Evolutionary conservation across 64 coral and sea anemone genomes (phyloP).

Genomic region (Astreopora myriophthalma): DNA sequence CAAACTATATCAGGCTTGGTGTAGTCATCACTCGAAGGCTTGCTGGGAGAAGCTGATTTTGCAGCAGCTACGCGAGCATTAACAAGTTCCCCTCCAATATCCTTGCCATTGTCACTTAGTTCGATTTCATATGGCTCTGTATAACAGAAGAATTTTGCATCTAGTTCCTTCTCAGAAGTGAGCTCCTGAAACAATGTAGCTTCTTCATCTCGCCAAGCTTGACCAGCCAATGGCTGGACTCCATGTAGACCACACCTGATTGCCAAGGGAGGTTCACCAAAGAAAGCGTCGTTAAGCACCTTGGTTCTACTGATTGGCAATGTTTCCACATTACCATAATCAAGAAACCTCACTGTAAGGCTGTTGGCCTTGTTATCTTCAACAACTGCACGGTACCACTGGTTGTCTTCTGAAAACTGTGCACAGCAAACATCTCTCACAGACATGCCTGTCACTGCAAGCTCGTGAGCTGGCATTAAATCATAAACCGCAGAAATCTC

Average conservation of each 20-base stretch:
- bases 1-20: not conserved
- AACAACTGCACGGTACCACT: conserved; percentile 83
- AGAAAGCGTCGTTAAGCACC: conserved; percentile 37
- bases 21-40: conserved; percentile 24
- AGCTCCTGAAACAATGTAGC: conserved; percentile 8
- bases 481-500: conserved; percentile 48
- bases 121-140: conserved; percentile 48
- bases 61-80: not conserved
- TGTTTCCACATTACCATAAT: conserved; percentile 87
- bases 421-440: conserved; percentile 56
- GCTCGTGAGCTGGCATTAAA: not conserved
- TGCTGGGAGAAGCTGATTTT: not conserved
- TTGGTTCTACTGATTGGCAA: conserved; percentile 16
- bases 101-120: conserved; percentile 10
- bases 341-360: conserved; percentile 71
- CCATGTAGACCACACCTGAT: conserved; percentile 65
- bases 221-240: conserved; percentile 8
- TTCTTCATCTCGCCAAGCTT: conserved; percentile 40
- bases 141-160: conserved; percentile 35
- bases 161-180: conserved; percentile 43
- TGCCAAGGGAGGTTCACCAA: conserved; percentile 27
- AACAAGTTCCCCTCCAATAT: conserved; percentile 47
- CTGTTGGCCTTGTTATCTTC: not conserved
- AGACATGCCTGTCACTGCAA: not conserved
- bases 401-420: conserved; percentile 67